Evolutionary conservation across 92 coral and sea anemone species (phyloP).

Genomic region (Porites cylindrica): DNA sequence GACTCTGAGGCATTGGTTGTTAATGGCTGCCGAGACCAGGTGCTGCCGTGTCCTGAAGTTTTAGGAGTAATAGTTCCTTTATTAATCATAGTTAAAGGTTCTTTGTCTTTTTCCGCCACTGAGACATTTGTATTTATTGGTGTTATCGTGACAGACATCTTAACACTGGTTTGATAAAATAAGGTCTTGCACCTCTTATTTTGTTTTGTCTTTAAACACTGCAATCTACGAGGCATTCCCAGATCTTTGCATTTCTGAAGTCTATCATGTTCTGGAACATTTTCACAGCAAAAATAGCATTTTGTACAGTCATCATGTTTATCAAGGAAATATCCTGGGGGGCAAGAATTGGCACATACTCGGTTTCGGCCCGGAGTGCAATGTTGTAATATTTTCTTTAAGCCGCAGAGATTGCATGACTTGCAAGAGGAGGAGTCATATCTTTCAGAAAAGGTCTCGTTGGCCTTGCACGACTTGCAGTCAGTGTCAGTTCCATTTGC

Average conservation of each 20-base stretch:
- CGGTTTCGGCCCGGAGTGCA: constrained; percentile 11
- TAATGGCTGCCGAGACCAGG: background rate
- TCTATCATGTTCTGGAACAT: background rate
- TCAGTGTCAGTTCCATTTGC: background rate
- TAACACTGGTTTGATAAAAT: background rate
- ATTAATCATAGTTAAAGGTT: background rate
- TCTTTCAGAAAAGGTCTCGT: background rate
- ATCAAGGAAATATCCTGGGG: background rate
- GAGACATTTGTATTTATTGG: background rate
- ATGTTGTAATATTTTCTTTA: background rate
- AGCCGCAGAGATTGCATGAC: constrained; percentile 1
- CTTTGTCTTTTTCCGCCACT: background rate
- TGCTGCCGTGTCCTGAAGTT: background rate
- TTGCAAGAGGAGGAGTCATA: constrained; percentile 11
- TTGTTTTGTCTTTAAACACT: constrained; percentile 2
- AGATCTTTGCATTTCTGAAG: constrained; percentile 9
- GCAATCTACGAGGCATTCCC: background rate
- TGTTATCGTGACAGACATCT: background rate
- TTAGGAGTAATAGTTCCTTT: background rate
- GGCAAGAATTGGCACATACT: constrained; percentile 9
- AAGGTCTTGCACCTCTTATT: constrained; percentile 5
- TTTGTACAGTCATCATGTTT: background rate
- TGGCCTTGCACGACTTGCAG: background rate
- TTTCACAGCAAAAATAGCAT: background rate
- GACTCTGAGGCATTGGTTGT: background rate